Conservation (phyloP, 2,797 vertebrate genomes). For the Crax fasciolata region DNA sequence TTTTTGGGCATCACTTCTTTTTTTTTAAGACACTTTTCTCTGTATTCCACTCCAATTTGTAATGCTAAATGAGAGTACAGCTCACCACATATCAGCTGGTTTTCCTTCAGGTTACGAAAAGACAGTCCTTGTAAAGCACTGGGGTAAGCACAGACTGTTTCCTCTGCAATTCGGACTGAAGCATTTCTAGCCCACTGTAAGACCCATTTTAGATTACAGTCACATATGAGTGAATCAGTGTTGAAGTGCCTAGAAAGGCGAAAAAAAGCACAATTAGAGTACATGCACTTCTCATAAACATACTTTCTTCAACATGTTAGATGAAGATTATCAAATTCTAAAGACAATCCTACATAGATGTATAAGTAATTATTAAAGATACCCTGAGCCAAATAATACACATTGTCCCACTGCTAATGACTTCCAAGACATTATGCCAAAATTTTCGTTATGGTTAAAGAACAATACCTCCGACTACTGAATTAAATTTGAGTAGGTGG, state of each 20-base stretch:
- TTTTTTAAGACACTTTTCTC: background rate
- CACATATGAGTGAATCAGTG: slow-evolving; percentile 91
- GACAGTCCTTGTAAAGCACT: slow-evolving; percentile 85
- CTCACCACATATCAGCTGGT: slow-evolving; percentile 91
- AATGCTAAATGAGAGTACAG: background rate
- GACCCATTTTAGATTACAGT: slow-evolving; percentile 93
- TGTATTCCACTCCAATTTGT: background rate
- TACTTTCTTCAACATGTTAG: background rate
- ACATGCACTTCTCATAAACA: background rate
- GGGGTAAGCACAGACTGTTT: slow-evolving; percentile 88
- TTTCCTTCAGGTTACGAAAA: slow-evolving; percentile 86
- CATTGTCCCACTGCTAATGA: background rate
- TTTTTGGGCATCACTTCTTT: accelerated
- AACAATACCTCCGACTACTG: background rate
- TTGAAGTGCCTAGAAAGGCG: slow-evolving; percentile 86
- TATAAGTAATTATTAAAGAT: background rate
- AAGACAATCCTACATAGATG: background rate
- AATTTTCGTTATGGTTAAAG: background rate
- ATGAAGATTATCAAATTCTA: background rate
- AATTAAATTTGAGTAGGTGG: background rate
- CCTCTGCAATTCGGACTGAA: slow-evolving; percentile 87
- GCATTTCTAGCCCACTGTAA: slow-evolving; percentile 87
- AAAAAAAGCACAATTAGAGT: background rate
- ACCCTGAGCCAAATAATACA: background rate
- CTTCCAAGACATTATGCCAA: background rate